phyloP scores from a whole-genome alignment of 2,113 vertebrate genomes.

The Saiga tatarica region DNA sequence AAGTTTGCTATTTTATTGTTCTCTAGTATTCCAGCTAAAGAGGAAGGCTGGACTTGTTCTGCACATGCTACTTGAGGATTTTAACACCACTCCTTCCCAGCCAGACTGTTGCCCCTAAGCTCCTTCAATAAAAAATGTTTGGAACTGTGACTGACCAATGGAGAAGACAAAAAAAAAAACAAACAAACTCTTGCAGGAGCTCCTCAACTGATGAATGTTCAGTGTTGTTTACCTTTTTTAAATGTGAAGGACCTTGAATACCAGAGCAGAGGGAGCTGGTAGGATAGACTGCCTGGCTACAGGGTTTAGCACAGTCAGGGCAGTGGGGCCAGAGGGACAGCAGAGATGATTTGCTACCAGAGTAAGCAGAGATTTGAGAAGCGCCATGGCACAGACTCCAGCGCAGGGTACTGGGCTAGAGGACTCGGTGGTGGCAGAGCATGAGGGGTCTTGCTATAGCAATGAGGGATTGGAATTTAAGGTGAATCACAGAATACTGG shows the following conservation, averaged over 20 bases:
- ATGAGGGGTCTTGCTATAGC: fast-evolving
- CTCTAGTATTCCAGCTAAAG: neutral
- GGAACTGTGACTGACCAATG: neutral
- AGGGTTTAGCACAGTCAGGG: neutral
- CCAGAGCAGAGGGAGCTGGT: neutral
- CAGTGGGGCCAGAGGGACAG: neutral
- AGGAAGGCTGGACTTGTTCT: neutral
- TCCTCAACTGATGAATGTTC: neutral
- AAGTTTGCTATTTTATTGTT: neutral
- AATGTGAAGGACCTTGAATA: neutral
- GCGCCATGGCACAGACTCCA: neutral
- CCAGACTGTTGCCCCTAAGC: neutral
- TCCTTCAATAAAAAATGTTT: neutral
- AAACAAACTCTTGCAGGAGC: neutral
- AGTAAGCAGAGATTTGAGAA: neutral
- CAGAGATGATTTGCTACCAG: neutral
- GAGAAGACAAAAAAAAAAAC: neutral
- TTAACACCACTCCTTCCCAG: neutral
- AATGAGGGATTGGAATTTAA: neutral
- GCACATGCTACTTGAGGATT: neutral
- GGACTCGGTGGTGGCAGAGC: neutral
- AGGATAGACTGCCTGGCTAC: neutral
- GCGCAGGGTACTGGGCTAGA: neutral
- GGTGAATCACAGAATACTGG: neutral
- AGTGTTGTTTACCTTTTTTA: neutral